Conservation (phyloP, 2,888 invertebrate genomes). For the Halictus ligatus region DNA sequence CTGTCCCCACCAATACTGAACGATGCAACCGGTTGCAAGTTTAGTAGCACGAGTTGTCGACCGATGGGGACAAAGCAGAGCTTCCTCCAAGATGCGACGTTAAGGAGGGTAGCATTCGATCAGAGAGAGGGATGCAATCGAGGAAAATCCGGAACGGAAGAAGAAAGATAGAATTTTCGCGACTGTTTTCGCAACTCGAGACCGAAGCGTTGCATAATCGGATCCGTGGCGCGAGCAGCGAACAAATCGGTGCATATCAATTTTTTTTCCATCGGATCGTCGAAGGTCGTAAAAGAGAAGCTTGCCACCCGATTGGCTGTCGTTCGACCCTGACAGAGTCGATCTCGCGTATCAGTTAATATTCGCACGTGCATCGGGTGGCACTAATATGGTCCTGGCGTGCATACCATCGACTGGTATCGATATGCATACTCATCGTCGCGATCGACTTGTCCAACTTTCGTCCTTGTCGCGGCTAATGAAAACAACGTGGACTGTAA, state of each 20-base stretch:
- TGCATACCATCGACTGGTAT: neutral
- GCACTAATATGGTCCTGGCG: neutral
- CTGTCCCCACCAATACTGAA: too few species aligned
- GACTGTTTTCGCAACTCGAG: neutral
- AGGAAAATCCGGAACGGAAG: neutral
- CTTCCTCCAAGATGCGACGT: too few species aligned
- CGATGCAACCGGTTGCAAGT: too few species aligned
- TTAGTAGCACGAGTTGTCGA: too few species aligned
- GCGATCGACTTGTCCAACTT: conserved; percentile 49
- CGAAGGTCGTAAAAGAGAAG: neutral
- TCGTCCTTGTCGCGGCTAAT: conserved; percentile 53
- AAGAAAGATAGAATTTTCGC: neutral
- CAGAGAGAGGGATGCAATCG: neutral
- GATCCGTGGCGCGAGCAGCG: neutral
- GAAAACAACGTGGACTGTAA: conserved; percentile 38
- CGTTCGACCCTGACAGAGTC: conserved; percentile 34
- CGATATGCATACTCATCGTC: conserved; percentile 43
- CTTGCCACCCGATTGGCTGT: neutral
- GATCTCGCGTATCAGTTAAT: conserved; percentile 51
- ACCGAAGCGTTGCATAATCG: neutral
- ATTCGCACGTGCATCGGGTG: neutral
- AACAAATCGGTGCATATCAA: neutral
- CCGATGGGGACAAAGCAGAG: too few species aligned
- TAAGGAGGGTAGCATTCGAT: neutral
- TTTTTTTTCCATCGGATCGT: neutral